Conservation (phyloP, 1,140 invertebrate species). For the Drosophila saltans region DNA sequence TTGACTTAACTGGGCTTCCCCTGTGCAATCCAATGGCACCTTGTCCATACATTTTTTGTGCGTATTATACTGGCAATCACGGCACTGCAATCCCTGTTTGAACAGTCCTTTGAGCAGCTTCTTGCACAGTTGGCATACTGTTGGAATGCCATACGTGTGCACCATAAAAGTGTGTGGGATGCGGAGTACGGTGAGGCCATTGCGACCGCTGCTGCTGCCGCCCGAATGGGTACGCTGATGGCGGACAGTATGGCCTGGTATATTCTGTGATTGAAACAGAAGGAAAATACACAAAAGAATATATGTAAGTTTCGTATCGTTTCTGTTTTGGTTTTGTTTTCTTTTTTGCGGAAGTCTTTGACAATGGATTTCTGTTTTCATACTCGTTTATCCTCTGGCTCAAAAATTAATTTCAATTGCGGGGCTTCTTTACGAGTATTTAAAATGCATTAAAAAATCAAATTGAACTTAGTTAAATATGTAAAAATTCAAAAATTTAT, state of each 20-base stretch:
- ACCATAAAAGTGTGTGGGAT: constrained; percentile 96
- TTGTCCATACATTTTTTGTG: constrained; percentile 98
- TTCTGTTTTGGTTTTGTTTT: no score
- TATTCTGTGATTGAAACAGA: constrained; percentile 40
- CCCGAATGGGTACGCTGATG: constrained; percentile 89
- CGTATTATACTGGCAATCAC: constrained; percentile 99
- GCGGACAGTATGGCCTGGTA: constrained; percentile 44
- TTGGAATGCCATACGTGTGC: constrained; percentile 97
- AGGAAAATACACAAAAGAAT: constrained; percentile 16
- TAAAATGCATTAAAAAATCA: constrained; percentile 46
- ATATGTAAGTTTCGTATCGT: no score
- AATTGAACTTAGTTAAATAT: constrained; percentile 25
- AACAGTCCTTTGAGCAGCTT: constrained; percentile 97
- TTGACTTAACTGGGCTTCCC: constrained; percentile 86
- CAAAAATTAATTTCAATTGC: neutral
- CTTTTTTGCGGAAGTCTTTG: constrained; percentile 1
- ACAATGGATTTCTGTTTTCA: no score
- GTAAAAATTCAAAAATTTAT: constrained; percentile 56
- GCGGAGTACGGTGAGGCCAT: constrained; percentile 84
- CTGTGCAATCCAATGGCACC: constrained; percentile 98
- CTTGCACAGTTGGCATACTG: constrained; percentile 97
- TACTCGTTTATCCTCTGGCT: no score
- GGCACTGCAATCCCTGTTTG: constrained; percentile 98
- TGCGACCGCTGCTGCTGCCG: constrained; percentile 86
- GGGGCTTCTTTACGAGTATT: constrained; percentile 59